Base-by-base conservation (phyloP, 2,888 invertebrate genomes). In the Aporophyla lueneburgensis region DNA sequence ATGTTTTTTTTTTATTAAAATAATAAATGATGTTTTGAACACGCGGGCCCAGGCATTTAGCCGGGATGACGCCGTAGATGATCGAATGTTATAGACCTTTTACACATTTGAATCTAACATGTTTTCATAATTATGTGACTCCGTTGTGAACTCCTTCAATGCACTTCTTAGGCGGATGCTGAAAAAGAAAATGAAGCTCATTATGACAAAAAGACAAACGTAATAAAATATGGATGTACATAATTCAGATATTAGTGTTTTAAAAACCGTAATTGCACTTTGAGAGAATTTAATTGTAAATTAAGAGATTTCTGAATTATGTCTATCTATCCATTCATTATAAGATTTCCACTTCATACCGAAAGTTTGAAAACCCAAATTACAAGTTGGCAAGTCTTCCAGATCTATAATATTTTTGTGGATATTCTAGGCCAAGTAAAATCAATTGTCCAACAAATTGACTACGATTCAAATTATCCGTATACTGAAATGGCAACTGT, bases 101-200 rank as follows among this genome's bases (percentile, higher is more conserved):
- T 43, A 46, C 21, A 33, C 67, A 54, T 79, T 69, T 58, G n/a
- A 27, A 62, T 33, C 16, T 33, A 33, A 67, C 24, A 53, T 51
- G 21, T 54, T 62, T 67, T 69, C 16, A 33, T n/a, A 56, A 16
- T 63, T 58, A 46, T 65, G 24, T 67, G 43, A 67, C 27, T 78
- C 68, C 49, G 12, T 16, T 75, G 24, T 71, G 58, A 65, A n/a
- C 49, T 74, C 24, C 76, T 68, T 71, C 14, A 71, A n/a, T 69
- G 19, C 43, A 59, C 43, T 74, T 73, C 49, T 91, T 89, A 93
- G 83, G 94, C 94, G 83, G 94, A 92, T 49, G 94, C 94, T 94
- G 91, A n/a, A 92, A 92, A 70, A 53, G 70, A 78, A 76, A 78
- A 68, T 63, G 2, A 12, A 43, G n/a, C 0, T 49, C 33, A 40